A percentile compares a stretch with the other conserved stretches of the same genome.
These are phyloP conservation scores for Crotalus helleri DNA, from an alignment of 2,113 vertebrate species.

Conservation along the genomic window DNA sequence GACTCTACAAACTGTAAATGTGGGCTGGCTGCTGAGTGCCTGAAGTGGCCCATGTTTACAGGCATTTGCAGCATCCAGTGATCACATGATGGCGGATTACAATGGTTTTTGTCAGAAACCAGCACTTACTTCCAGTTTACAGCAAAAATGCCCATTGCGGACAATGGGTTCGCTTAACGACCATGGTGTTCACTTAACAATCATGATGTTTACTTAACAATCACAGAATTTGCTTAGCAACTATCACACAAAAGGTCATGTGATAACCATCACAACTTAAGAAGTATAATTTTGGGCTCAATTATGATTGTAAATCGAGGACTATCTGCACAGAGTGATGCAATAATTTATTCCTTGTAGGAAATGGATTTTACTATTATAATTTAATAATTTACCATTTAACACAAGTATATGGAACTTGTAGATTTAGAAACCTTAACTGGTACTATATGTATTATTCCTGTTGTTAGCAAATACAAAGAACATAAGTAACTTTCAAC, in stretches of 20 bases:
- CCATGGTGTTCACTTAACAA: not conserved
- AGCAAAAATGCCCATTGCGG: not conserved
- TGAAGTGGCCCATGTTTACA: not conserved
- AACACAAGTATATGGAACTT: not conserved
- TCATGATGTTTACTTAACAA: not conserved
- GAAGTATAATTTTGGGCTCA: not conserved
- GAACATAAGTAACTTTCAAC: not conserved
- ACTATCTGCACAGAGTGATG: not conserved
- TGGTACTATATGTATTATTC: not conserved
- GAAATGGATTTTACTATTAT: not conserved
- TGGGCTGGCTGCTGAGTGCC: not conserved
- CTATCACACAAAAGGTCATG: not conserved
- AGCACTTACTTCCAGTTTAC: not conserved
- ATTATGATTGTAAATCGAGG: not conserved
- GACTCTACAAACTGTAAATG: not conserved
- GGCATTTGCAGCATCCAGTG: not conserved
- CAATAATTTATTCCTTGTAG: not conserved
- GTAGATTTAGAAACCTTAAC: not conserved
- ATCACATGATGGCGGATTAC: not conserved
- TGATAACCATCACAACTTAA: not conserved
- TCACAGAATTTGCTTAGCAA: not conserved
- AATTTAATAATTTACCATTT: not conserved
- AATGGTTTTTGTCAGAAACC: not conserved
- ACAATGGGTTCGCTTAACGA: not conserved
- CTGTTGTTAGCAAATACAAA: not conserved